phyloP scores from a whole-genome alignment of 2,888 invertebrate genomes.

The Listrodromus nycthemerus region DNA sequence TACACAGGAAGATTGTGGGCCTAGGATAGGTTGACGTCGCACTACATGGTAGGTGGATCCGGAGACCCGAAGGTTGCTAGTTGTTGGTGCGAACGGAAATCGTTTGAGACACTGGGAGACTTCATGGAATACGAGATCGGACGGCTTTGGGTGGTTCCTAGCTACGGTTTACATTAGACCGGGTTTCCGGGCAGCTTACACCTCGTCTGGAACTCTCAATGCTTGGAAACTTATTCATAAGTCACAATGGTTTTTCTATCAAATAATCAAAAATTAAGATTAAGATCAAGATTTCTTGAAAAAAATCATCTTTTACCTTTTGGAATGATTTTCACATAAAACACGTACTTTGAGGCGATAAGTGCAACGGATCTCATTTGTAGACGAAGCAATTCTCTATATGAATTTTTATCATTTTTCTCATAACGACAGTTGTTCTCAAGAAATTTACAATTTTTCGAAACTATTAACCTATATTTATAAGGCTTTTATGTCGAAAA shows the following conservation, averaged over 20 bases:
- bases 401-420: neutral
- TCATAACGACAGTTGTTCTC: neutral
- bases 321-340: too few relatives aligned
- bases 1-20: conserved; percentile 31
- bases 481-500: too few relatives aligned
- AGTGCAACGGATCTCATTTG: neutral
- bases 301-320: too few relatives aligned
- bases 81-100: conserved; percentile 21
- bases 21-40: neutral
- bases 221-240: too few relatives aligned
- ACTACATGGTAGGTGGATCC: neutral
- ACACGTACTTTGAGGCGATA: too few relatives aligned
- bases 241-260: neutral
- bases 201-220: too few relatives aligned
- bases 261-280: too few relatives aligned
- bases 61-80: neutral
- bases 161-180: neutral
- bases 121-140: conserved; percentile 3
- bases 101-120: conserved; percentile 18
- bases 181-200: neutral
- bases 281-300: neutral
- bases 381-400: neutral
- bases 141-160: neutral
- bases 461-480: too few relatives aligned
- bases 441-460: neutral